Percentiles rank a stretch among this genome's conserved stretches.
Conservation (phyloP, 2,797 vertebrate species). For the Microctenopoma steveboyesi region DNA sequence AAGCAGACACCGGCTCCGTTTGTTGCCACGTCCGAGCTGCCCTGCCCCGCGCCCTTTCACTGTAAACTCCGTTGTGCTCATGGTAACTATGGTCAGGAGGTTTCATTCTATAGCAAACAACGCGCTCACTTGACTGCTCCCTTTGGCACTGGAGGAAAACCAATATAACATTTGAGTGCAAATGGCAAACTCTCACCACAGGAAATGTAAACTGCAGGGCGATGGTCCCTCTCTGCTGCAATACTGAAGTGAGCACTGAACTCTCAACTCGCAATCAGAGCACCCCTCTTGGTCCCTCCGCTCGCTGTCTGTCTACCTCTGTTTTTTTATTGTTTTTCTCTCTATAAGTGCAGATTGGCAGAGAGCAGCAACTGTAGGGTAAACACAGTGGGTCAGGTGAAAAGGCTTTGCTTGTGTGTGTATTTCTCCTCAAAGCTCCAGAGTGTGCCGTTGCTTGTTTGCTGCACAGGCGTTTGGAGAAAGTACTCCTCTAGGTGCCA, state of each 20-base stretch:
- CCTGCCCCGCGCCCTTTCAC: constrained; percentile 21
- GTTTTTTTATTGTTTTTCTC: background rate
- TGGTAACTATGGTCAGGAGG: constrained; percentile 36
- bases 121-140: constrained; percentile 51
- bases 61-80: constrained; percentile 17
- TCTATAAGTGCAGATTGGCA: background rate
- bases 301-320: constrained; percentile 3
- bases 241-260: constrained; percentile 60
- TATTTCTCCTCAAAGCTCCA: constrained; percentile 38
- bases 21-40: constrained; percentile 28
- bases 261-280: constrained; percentile 53
- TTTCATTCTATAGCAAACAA: constrained; percentile 56
- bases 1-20: constrained; percentile 45
- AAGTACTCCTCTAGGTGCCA: constrained; percentile 22
- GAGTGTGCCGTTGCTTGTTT: background rate
- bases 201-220: constrained; percentile 64
- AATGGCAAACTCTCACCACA: constrained; percentile 66
- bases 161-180: constrained; percentile 68
- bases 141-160: constrained; percentile 52
- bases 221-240: constrained; percentile 31
- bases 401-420: constrained; percentile 48
- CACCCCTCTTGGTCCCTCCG: constrained; percentile 10
- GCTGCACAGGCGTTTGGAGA: constrained; percentile 11
- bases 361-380: constrained; percentile 15
- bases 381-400: constrained; percentile 40